Evolutionary conservation across 92 coral and sea anemone genomes (phyloP), one percentile per base, ranked within the genome.

Genomic region (Porites evermanni): DNA sequence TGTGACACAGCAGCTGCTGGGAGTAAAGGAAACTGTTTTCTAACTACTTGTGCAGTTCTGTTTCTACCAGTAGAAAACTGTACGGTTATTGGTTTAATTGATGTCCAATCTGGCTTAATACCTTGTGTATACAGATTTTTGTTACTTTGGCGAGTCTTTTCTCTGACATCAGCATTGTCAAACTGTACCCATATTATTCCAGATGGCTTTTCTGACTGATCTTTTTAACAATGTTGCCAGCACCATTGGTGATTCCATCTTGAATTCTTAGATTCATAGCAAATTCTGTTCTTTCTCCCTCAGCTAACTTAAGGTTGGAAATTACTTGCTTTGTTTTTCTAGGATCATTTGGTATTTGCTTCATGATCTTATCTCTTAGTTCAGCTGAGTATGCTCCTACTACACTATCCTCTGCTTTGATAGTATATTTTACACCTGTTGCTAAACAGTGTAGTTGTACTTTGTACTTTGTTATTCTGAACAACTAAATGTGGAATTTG

Each of bases 301-400:
- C 86, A 53, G 79, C 70, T n/a, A 86, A 50, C 16, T 29, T 24
- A 50, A 92, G 89, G n/a, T 64, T 83, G 14, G 78, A 77, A 74
- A 26, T 53, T 16, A 92, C 14, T 75, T 92, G 93, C 60, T 86
- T 92, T 32, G 93, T 92, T 80, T 92, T 87, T 77, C 79, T 76
- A 47, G 86, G 93, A 66, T 88, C 83, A 71, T n/a, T 19, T 71
- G 86, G 81, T 72, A 87, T 87, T 64, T 87, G 90, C 8, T 74
- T 80, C 64, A 87, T 1, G 13, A 83, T 88, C 67, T 88, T 83
- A 16, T 83, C 84, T 79, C 79, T 86, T 5, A 86, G 86, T 64
- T 79, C 88, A 19, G 83, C 7, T 9, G 76, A 84, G 74, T 84
- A 75, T 4, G 88, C 88, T 12, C 83, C 54, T 54, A 75, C 13